A percentile compares a stretch with the other conserved stretches of the same genome.
phyloP scores from a whole-genome alignment of 2,888 invertebrate species.

The Cataglyphis rosenhaueri region DNA sequence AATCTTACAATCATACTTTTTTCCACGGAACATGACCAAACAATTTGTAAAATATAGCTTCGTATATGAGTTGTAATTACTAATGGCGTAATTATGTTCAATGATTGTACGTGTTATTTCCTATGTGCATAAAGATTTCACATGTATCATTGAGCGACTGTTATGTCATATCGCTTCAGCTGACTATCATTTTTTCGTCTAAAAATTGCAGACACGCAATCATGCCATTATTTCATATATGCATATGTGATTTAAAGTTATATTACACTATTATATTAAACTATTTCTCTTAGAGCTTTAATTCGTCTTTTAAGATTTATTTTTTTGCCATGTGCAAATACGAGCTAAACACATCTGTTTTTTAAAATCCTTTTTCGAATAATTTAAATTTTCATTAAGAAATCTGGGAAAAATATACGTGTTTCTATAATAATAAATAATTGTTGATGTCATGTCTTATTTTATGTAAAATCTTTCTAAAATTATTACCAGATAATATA shows the following conservation, averaged over 20 bases:
- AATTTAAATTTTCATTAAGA: not conserved
- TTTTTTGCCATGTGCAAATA: not conserved
- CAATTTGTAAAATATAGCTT: not conserved
- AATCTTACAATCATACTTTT: not conserved
- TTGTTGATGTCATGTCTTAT: not conserved
- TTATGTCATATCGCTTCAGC: not conserved
- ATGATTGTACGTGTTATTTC: not conserved
- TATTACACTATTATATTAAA: not conserved
- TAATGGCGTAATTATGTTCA: not conserved
- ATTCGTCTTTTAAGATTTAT: not conserved
- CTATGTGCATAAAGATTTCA: not conserved
- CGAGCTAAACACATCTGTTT: not conserved
- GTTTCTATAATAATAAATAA: not conserved
- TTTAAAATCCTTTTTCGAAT: not conserved
- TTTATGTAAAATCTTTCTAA: not conserved
- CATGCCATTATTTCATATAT: not conserved
- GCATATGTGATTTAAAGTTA: not conserved
- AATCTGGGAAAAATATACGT: not conserved
- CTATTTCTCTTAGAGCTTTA: not conserved
- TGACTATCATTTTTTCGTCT: not conserved
- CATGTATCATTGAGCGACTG: not conserved
- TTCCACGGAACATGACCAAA: not conserved
- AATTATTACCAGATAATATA: not conserved
- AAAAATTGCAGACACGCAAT: not conserved
- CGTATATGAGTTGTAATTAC: not conserved